Conservation (phyloP, 2,888 invertebrate genomes). For the Orthonevra nobilis region DNA sequence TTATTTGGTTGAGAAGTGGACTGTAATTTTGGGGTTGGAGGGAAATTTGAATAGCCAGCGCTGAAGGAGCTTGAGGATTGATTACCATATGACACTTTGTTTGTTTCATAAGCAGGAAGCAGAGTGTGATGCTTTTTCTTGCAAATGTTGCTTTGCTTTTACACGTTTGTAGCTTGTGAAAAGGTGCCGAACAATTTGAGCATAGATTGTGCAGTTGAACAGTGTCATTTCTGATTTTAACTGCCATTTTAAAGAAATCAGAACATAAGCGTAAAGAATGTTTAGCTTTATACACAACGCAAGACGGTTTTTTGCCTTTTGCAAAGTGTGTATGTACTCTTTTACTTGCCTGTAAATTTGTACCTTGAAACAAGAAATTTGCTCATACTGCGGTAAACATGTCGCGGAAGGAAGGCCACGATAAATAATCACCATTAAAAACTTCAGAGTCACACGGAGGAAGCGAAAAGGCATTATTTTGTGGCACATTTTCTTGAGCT, state of each 20-base stretch:
- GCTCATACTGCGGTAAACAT: conserved; percentile 28
- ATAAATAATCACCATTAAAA: conserved; percentile 26
- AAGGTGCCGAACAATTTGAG: conserved; percentile 10
- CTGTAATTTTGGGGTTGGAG: conserved; percentile 9
- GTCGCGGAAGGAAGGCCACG: conserved; percentile 42
- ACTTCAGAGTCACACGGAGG: conserved; percentile 39
- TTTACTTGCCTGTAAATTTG: background rate
- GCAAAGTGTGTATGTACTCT: background rate
- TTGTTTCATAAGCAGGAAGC: conserved; percentile 6
- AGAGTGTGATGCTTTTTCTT: conserved; percentile 19
- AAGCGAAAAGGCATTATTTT: background rate
- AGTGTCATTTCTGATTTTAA: conserved; percentile 1
- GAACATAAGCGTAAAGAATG: conserved; percentile 6
- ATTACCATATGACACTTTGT: background rate
- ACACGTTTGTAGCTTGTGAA: conserved; percentile 1
- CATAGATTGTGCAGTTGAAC: conserved; percentile 2
- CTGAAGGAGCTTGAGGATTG: no score
- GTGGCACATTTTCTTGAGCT: background rate
- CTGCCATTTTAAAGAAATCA: conserved; percentile 3
- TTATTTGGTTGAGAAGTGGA: background rate
- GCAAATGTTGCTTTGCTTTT: conserved; percentile 13
- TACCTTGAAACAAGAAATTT: background rate
- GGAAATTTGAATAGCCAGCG: no score
- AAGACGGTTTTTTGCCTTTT: background rate
- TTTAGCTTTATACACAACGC: background rate